Conservation (phyloP, 2,113 vertebrate species). For the Hydrolagus affinis region DNA sequence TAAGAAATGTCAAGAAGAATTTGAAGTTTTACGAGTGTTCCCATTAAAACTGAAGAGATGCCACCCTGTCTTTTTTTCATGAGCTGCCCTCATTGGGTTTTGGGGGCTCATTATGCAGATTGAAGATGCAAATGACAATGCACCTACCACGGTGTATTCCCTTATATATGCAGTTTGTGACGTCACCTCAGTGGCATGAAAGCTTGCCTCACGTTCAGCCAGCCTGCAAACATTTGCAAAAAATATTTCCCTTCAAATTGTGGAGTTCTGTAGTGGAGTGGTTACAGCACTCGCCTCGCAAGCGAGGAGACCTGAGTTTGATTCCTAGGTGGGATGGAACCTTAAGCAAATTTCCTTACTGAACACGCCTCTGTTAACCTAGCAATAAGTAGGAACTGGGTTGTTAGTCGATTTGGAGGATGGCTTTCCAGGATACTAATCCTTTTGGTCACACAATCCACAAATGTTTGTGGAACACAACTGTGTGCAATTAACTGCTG, state of each 20-base stretch:
- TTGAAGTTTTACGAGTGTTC: constrained; percentile 78
- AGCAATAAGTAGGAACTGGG: no score
- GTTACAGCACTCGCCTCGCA: no score
- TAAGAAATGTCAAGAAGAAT: constrained; percentile 97
- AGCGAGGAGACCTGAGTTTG: no score
- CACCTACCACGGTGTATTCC: not conserved
- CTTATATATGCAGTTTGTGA: not conserved
- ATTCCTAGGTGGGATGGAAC: no score
- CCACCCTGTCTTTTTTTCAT: constrained; percentile 83
- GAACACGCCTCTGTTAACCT: no score
- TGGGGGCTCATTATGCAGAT: constrained; percentile 84
- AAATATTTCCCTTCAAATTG: not conserved
- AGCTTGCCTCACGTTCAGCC: not conserved
- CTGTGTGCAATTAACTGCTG: no score
- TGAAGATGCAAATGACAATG: constrained; percentile 71
- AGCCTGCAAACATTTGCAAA: not conserved
- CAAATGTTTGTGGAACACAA: no score
- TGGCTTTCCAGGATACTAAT: no score
- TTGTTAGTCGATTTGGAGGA: no score
- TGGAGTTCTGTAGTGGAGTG: not conserved
- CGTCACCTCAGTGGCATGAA: not conserved
- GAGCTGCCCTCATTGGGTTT: constrained; percentile 66
- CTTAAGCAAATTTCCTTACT: no score
- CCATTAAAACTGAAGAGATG: constrained; percentile 96
- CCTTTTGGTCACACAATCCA: no score